Percentiles rank a stretch among this genome's conserved stretches.
phyloP scores from a whole-genome alignment of 37 sponge, comb jelly and placozoan genomes.

The Haliclona indistincta region DNA sequence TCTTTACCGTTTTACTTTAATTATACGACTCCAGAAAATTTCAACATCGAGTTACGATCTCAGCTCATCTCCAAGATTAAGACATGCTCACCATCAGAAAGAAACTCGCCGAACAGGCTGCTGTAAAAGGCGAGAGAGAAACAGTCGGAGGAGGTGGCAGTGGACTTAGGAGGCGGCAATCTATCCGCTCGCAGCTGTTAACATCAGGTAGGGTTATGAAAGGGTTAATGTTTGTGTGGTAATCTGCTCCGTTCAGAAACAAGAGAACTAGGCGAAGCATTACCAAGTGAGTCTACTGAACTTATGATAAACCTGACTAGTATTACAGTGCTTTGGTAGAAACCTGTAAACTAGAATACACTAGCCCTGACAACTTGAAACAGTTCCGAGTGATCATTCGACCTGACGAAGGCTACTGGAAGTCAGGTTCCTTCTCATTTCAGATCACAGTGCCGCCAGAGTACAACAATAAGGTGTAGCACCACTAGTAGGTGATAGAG shows the following conservation, averaged over 20 bases:
- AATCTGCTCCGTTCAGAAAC: conserved; percentile 22
- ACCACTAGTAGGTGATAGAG: background rate
- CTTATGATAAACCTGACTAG: background rate
- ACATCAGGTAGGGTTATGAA: conserved; percentile 31
- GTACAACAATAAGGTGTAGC: conserved; percentile 75
- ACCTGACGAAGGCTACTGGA: conserved; percentile 89
- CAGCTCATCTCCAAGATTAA: background rate
- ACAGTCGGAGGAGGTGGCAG: conserved; percentile 10
- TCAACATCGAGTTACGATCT: too few relatives aligned
- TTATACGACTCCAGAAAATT: too few relatives aligned
- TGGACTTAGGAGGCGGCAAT: conserved; percentile 29
- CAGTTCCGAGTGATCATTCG: conserved; percentile 35
- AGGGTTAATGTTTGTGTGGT: background rate
- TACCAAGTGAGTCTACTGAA: conserved; percentile 55
- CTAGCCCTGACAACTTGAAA: conserved; percentile 55
- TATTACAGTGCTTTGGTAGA: conserved; percentile 12
- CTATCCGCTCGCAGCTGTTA: conserved; percentile 68
- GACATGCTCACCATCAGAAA: conserved; percentile 63
- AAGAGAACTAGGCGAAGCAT: conserved; percentile 52
- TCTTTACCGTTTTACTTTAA: too few relatives aligned
- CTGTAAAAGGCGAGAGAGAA: background rate
- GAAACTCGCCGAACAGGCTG: conserved; percentile 60
- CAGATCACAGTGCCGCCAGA: conserved; percentile 67
- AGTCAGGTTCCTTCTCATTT: conserved; percentile 66
- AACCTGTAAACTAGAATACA: conserved; percentile 53